These are phyloP conservation scores for Drosophila tropicalis DNA, from an alignment of 1,140 invertebrate genomes.

Conservation along the genomic window DNA sequence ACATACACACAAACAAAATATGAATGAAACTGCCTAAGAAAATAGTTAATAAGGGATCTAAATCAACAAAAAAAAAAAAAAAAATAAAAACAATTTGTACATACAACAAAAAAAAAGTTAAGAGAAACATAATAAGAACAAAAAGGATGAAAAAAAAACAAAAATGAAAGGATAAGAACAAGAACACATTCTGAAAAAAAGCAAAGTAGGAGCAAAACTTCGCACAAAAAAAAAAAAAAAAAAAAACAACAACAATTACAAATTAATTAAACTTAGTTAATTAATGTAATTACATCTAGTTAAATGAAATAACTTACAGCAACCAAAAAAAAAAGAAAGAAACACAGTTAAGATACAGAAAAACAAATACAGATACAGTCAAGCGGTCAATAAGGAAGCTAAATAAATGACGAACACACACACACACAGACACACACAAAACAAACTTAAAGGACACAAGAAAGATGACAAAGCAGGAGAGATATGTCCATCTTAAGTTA, in stretches of 20 bases:
- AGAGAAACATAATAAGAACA: slow-evolving; percentile 26
- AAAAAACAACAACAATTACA: slow-evolving; percentile 45
- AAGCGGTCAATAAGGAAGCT: slow-evolving; percentile 67
- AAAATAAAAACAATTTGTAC: slow-evolving; percentile 59
- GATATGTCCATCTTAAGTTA: slow-evolving; percentile 68
- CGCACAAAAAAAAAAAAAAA: slow-evolving; percentile 56
- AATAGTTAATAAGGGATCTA: slow-evolving; percentile 60
- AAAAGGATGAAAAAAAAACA: slow-evolving; percentile 45
- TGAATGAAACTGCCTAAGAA: slow-evolving; percentile 80
- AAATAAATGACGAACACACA: slow-evolving; percentile 34
- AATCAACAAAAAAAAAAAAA: slow-evolving; percentile 61
- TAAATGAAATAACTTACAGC: slow-evolving; percentile 20
- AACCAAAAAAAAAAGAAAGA: slow-evolving; percentile 25
- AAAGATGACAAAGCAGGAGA: background rate
- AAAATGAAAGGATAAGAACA: slow-evolving; percentile 43
- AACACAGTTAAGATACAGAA: slow-evolving; percentile 18
- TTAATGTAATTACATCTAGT: slow-evolving; percentile 44
- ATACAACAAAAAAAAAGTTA: slow-evolving; percentile 33
- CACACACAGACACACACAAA: slow-evolving; percentile 23
- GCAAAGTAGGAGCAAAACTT: slow-evolving; percentile 82
- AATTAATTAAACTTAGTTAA: slow-evolving; percentile 66
- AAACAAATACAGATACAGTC: slow-evolving; percentile 46
- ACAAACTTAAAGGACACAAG: slow-evolving; percentile 25
- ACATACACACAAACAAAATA: slow-evolving; percentile 65
- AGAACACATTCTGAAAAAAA: slow-evolving; percentile 31